Base-by-base conservation (phyloP, 1,140 invertebrate species). In the Drosophila hydei region DNA sequence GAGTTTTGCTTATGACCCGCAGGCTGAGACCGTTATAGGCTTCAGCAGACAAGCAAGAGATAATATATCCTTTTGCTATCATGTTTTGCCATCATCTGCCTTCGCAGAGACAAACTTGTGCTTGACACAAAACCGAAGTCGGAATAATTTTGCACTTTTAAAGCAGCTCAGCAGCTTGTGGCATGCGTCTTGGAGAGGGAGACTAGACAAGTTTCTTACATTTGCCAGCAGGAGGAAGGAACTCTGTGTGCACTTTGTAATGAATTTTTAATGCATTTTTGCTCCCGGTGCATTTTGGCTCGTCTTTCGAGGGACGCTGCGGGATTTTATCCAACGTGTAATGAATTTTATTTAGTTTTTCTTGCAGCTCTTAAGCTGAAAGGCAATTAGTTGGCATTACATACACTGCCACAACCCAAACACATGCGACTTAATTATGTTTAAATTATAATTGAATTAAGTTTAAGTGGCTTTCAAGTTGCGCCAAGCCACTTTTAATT, bases 221-320 rank as follows among this genome's bases (percentile, higher is more conserved):
- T 69, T 74, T 62, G 43, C 56, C 42, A 48, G 11, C 7, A 7
- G 4, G 52, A 16, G 2, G 9, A 21, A 14, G n/a, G 21, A 27
- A 11, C 63, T 54, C 18, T 40, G 47, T 75, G 71, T 69, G 63
- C 74, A 75, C 51, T 81, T 81, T 72, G 77, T 72, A 65, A 81
- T 87, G 68, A 60, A 88, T 87, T 88, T 87, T 87, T 87, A 85
- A 85, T 87, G 81, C 74, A 85, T 56, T 72, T 76, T 69, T 55
- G 50, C 68, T 77, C 30, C 33, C 43, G 58, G 18, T 60, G 55
- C 18, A 51, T 68, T 69, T 54, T 59, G 48, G 62, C 58, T 43
- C 5, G 16, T 4, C 33, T 27, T 25, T 25, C n/a, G 52, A 16
- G 18, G 43, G 47, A 21, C 23, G 40, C 47, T 19, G 18, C 18